phyloP scores from a whole-genome alignment of 2,113 vertebrate species.

The Cebidichthys violaceus region DNA sequence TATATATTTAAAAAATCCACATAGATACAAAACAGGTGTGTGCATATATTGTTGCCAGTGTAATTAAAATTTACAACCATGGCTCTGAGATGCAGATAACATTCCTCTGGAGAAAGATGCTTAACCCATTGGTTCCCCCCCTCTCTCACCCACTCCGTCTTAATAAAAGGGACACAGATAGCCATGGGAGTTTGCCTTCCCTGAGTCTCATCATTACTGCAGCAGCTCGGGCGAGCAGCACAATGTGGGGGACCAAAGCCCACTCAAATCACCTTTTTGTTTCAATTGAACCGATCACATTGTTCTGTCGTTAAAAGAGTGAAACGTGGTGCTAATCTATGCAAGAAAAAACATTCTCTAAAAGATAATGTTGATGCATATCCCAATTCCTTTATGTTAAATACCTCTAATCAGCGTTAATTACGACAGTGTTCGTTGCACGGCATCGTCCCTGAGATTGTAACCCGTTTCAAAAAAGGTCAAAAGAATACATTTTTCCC shows the following conservation, averaged over 20 bases:
- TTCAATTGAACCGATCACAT: slow-evolving; percentile 19
- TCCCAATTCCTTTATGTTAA: slow-evolving; percentile 23
- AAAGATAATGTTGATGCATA: slow-evolving; percentile 24
- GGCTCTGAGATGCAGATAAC: slow-evolving; percentile 59
- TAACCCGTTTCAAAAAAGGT: slow-evolving; percentile 59
- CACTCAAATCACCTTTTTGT: slow-evolving; percentile 1
- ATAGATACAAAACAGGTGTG: slow-evolving; percentile 34
- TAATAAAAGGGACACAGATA: slow-evolving; percentile 71
- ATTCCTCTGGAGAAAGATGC: slow-evolving; percentile 66
- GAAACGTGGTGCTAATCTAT: neutral
- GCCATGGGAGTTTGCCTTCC: slow-evolving; percentile 66
- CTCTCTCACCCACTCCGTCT: slow-evolving; percentile 45
- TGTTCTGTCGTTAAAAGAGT: neutral
- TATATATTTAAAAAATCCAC: neutral
- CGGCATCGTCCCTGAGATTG: slow-evolving; percentile 18
- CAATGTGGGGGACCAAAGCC: slow-evolving; percentile 27
- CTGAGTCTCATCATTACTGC: slow-evolving; percentile 59
- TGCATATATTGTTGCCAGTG: slow-evolving; percentile 9
- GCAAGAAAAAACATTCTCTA: neutral
- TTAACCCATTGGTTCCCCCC: slow-evolving; percentile 63
- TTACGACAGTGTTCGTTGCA: slow-evolving; percentile 38
- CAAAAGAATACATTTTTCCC: slow-evolving; percentile 58
- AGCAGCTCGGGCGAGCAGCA: slow-evolving; percentile 46
- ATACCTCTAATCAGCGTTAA: slow-evolving; percentile 52
- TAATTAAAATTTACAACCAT: slow-evolving; percentile 65